A percentile compares a stretch with the other conserved stretches of the same genome.
Conservation (phyloP, 2,797 vertebrate species). For the Nyctalus aviator region DNA sequence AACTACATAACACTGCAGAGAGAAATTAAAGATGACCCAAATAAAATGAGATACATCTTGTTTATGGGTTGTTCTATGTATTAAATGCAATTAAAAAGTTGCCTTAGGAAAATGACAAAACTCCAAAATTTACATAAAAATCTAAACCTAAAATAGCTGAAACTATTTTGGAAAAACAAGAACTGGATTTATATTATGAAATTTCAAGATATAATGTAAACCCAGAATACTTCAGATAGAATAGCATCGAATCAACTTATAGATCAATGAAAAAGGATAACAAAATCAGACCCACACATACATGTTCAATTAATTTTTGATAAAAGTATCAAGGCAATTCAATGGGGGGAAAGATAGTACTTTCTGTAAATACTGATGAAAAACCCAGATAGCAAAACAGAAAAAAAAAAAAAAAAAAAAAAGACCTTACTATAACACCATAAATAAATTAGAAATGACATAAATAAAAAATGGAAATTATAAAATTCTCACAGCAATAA, state of each 20-base stretch:
- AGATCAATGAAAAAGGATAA: background rate
- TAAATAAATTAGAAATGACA: background rate
- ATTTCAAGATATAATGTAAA: background rate
- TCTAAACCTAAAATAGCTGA: background rate
- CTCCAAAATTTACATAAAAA: conserved; percentile 14
- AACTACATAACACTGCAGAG: background rate
- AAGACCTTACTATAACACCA: background rate
- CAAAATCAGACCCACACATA: background rate
- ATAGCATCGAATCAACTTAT: background rate
- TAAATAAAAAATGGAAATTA: background rate
- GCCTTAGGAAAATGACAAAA: background rate
- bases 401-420: too few species aligned
- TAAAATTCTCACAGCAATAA: background rate
- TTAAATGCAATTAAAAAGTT: background rate
- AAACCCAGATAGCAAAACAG: background rate
- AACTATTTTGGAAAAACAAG: conserved; percentile 20
- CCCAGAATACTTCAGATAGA: background rate
- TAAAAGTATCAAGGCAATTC: background rate
- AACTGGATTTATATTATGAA: background rate
- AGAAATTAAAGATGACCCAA: background rate
- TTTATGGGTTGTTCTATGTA: background rate
- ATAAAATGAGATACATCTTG: background rate
- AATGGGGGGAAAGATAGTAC: background rate
- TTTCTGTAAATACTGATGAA: background rate
- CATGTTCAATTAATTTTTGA: background rate